Conservation (phyloP, 1,140 invertebrate genomes). For the Schlechtendalia chinensis region DNA sequence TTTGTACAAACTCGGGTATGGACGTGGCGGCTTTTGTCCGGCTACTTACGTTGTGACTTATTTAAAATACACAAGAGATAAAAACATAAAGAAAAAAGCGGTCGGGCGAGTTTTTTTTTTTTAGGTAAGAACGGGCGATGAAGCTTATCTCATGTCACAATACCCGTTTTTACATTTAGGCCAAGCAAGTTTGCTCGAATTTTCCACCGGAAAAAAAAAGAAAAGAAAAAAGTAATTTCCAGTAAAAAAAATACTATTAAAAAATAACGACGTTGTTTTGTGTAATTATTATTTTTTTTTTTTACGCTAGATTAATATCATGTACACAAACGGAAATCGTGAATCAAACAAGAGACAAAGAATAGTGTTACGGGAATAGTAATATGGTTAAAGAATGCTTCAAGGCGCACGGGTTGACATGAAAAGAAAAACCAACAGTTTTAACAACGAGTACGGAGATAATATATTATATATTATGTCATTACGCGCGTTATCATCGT, state of each 20-base stretch:
- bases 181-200: neutral
- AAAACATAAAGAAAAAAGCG: slow-evolving; percentile 1
- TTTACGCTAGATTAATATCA: neutral
- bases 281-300: neutral
- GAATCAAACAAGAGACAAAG: neutral
- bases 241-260: neutral
- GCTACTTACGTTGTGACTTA: no score
- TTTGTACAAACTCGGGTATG: no score
- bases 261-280: neutral
- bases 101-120: neutral
- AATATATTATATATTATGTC: no score
- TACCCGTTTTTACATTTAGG: neutral
- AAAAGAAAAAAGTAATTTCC: neutral
- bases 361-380: neutral
- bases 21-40: no score
- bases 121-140: no score
- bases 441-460: no score
- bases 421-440: no score
- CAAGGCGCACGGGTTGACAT: no score
- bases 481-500: no score
- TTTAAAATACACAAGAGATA: no score
- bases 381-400: no score
- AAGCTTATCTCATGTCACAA: slow-evolving; percentile 14
- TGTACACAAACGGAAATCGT: neutral
- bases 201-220: neutral